phyloP scores from a whole-genome alignment of 2,888 invertebrate species.

The Archips xylosteana region DNA sequence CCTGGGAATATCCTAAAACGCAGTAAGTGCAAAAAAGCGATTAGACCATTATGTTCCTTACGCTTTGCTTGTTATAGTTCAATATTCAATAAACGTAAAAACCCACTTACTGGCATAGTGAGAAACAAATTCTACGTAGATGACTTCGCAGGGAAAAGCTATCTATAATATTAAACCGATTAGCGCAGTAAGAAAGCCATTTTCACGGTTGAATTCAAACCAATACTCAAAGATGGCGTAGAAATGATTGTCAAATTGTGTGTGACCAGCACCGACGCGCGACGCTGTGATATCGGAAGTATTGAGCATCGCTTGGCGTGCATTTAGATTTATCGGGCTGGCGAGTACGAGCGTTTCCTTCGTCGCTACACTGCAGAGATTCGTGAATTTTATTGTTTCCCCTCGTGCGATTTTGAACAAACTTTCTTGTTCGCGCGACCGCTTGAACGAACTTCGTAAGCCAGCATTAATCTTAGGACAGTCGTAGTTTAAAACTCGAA shows the following conservation, averaged over 20 bases:
- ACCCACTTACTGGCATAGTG: too few species aligned
- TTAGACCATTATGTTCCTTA: too few species aligned
- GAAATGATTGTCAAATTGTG: slow-evolving; percentile 18
- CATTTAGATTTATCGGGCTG: slow-evolving; percentile 65
- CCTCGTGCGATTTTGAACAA: slow-evolving; percentile 62
- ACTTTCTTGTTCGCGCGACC: slow-evolving; percentile 71
- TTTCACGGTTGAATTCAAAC: not conserved
- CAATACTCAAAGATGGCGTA: not conserved
- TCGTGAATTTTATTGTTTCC: slow-evolving; percentile 81
- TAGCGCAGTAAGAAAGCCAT: too few species aligned
- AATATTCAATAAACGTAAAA: too few species aligned
- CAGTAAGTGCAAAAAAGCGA: too few species aligned
- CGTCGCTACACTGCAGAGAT: slow-evolving; percentile 56
- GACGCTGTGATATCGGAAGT: slow-evolving; percentile 60
- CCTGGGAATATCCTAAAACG: too few species aligned
- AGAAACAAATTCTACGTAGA: too few species aligned
- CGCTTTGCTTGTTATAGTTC: too few species aligned
- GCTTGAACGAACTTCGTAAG: slow-evolving; percentile 56
- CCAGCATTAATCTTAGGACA: slow-evolving; percentile 64
- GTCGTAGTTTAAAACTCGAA: slow-evolving; percentile 47
- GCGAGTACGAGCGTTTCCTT: slow-evolving; percentile 46
- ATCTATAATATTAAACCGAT: too few species aligned
- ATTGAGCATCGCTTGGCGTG: slow-evolving; percentile 61
- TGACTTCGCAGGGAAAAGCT: too few species aligned
- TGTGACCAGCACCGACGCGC: not conserved